Evolutionary conservation across 2,888 invertebrate genomes (phyloP), one percentile per base, ranked within the genome.

Genomic region (Drosophila percnosoma): DNA sequence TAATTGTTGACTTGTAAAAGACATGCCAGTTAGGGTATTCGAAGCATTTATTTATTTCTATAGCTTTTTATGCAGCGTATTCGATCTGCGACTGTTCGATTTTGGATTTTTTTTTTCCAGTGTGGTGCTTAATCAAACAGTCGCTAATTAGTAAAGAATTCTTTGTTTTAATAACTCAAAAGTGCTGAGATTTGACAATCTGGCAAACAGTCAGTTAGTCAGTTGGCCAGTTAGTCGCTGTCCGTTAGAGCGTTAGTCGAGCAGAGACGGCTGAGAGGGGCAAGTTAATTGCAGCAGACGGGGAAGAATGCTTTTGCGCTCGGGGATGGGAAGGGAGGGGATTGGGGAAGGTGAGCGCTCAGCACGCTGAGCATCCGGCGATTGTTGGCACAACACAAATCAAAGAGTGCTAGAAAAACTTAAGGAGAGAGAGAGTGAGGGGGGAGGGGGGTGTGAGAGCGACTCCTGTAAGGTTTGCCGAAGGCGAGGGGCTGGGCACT

Each of bases 371-470:
- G 61, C 29, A 29, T 73, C 78, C 82, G 64, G 63, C 71, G 72
- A 80, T 73, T 91, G 91, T 90, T 90, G 91, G 91, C 90, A 91
- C 81, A 90, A 90, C 90, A 90, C 85, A 83, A 91, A 91, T 90
- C 85, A 91, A 54, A 33, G 36, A n/a, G 63, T 42, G 55, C 55
- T 55, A 55, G 27, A 55, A 55, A 55, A 55, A 55, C n/a, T 2
- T n/a, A 54, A 27, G 2, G 27, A 18, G 15, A 8, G 40, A 42
- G 11, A 5, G 31, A 11, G 27, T 4, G 45, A 13, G 6, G 53
- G 10, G 53, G 40, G 36, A 11, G 21, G 29, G 18, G 6, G 54
- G 57, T 33, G 68, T 59, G 68, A 61, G 49, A 68, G 72, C 38
- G 74, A 62, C 75, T 78, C 78, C 89, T 87, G 82, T 89, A 89